Conservation (phyloP, 2,797 vertebrate genomes). For the Myripristis jacobus region DNA sequence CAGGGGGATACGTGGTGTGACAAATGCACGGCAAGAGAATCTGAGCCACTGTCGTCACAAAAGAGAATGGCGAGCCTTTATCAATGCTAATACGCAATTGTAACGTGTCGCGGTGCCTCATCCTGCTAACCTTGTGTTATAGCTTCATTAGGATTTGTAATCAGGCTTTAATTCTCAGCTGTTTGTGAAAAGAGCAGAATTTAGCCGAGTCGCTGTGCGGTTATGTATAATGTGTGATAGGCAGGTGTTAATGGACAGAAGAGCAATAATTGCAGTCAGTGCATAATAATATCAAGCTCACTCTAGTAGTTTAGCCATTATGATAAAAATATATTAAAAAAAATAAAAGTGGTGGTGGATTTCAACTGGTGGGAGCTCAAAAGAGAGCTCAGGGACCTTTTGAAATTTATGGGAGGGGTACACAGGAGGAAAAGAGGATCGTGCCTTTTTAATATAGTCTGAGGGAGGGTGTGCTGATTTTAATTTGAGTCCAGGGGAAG, state of each 20-base stretch:
- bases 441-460: too few relatives aligned
- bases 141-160: slow-evolving; percentile 28
- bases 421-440: too few relatives aligned
- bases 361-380: too few relatives aligned
- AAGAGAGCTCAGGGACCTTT: too few relatives aligned
- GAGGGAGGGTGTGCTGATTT: too few relatives aligned
- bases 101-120: slow-evolving; percentile 12
- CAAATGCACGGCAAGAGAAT: slow-evolving; percentile 8
- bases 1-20: slow-evolving; percentile 17
- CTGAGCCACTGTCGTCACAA: slow-evolving; percentile 34
- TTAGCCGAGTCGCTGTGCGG: not conserved
- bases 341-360: too few relatives aligned
- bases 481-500: too few relatives aligned
- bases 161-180: slow-evolving; percentile 14
- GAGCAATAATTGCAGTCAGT: not conserved
- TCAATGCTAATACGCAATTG: slow-evolving; percentile 27
- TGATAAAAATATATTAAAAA: too few relatives aligned
- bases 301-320: too few relatives aligned
- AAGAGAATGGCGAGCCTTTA: slow-evolving; percentile 12
- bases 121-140: slow-evolving; percentile 24
- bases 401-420: too few relatives aligned
- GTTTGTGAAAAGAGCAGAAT: slow-evolving; percentile 26
- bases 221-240: slow-evolving; percentile 19
- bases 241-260: not conserved
- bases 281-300: too few relatives aligned